Evolutionary conservation across 2,888 invertebrate genomes (phyloP).

Genomic region (Drosophila neutralis): DNA sequence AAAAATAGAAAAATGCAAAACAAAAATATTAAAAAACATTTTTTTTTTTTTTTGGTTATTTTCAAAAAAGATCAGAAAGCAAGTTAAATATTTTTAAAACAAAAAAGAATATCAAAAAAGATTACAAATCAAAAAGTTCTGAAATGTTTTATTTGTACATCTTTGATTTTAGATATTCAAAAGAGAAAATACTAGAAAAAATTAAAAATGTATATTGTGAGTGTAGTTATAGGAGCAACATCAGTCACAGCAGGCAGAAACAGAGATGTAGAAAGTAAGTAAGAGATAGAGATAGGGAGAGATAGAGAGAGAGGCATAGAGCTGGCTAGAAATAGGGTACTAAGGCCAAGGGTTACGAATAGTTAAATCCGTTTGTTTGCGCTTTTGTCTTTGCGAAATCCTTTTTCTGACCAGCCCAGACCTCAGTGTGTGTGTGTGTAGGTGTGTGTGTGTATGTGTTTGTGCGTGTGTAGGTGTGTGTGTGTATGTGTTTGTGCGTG

Average conservation of each 20-base stretch:
- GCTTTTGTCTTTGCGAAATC: slow-evolving; percentile 69
- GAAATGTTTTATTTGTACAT: not conserved
- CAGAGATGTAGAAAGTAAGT: slow-evolving; percentile 1
- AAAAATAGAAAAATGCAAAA: too few relatives aligned
- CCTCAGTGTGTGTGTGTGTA: not conserved
- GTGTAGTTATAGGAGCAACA: slow-evolving; percentile 23
- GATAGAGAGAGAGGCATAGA: not conserved
- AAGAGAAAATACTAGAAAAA: not conserved
- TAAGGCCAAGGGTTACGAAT: slow-evolving; percentile 69
- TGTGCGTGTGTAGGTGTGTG: slow-evolving; percentile 1
- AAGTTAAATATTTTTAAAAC: not conserved
- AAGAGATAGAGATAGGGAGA: not conserved
- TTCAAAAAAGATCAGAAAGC: not conserved
- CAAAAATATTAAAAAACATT: too few relatives aligned
- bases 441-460: slow-evolving; percentile 6
- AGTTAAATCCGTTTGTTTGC: slow-evolving; percentile 74
- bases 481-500: not conserved
- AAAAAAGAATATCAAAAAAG: not conserved
- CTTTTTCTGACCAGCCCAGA: slow-evolving; percentile 65
- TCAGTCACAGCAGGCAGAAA: slow-evolving; percentile 44
- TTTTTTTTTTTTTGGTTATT: not conserved
- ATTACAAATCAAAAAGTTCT: not conserved
- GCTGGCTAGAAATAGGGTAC: slow-evolving; percentile 20
- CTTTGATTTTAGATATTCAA: not conserved
- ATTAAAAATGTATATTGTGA: not conserved